These are phyloP conservation scores for Chaenocephalus aceratus DNA, from an alignment of 2,113 vertebrate species.

Conservation along the genomic window DNA sequence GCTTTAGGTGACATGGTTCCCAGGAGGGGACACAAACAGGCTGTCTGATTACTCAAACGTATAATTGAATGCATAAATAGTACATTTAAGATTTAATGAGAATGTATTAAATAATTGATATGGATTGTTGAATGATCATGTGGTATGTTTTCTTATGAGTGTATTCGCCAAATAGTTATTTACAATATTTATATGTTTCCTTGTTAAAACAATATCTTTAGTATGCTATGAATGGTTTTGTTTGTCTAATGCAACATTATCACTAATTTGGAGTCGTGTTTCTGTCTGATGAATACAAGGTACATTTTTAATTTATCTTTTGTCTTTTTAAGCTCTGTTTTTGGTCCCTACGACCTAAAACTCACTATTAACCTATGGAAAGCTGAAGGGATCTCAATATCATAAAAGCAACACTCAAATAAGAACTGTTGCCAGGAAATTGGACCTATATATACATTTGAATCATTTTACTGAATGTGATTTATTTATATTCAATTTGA, in stretches of 20 bases:
- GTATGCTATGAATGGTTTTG: neutral
- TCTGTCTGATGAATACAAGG: neutral
- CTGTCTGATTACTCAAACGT: conserved; percentile 12
- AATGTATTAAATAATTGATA: neutral
- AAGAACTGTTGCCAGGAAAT: no score
- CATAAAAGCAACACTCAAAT: no score
- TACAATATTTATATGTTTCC: neutral
- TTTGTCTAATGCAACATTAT: neutral
- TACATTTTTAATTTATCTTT: no score
- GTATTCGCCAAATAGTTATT: neutral
- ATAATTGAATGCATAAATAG: conserved; percentile 41
- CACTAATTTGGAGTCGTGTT: neutral
- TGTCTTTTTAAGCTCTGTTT: neutral
- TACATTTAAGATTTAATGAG: neutral
- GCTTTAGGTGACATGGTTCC: neutral
- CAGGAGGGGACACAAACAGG: neutral
- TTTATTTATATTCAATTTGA: conserved; percentile 37
- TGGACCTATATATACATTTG: no score
- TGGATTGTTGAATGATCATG: neutral
- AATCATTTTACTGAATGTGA: neutral
- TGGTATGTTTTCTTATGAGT: neutral
- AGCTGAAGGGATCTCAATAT: no score
- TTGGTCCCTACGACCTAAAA: no score
- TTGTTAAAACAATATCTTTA: neutral
- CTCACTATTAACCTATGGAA: no score